Evolutionary conservation across 2,797 vertebrate genomes (phyloP).

Genomic region (Megalops cyprinoides): DNA sequence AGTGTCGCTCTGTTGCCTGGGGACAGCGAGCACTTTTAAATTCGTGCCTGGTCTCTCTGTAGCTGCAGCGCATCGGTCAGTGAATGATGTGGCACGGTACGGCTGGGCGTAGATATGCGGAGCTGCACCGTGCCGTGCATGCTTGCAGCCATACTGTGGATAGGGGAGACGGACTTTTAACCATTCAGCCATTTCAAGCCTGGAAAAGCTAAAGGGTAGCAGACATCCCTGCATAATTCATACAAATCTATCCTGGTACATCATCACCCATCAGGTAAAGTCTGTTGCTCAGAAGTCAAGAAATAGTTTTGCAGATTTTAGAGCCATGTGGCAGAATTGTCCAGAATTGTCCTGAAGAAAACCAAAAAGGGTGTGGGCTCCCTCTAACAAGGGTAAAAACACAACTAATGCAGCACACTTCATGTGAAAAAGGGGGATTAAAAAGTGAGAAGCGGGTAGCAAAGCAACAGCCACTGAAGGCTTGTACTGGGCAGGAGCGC

Average conservation of each 20-base stretch:
- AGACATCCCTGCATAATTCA: background rate
- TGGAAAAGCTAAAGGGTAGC: background rate
- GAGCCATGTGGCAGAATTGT: no score
- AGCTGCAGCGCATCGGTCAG: constrained; percentile 39
- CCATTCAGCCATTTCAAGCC: background rate
- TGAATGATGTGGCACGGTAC: constrained; percentile 59
- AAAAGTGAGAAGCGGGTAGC: background rate
- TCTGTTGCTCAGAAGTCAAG: background rate
- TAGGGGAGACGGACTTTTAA: no score
- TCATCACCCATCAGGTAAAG: background rate
- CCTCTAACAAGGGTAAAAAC: no score
- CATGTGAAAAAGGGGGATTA: no score
- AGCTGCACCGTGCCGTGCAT: constrained; percentile 40
- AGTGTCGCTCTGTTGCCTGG: constrained; percentile 57
- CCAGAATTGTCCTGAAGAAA: no score
- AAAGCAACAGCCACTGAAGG: background rate
- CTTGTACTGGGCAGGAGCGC: background rate
- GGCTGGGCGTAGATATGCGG: constrained; percentile 46
- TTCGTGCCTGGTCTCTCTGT: constrained; percentile 65
- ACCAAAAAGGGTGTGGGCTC: no score
- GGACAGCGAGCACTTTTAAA: constrained; percentile 66
- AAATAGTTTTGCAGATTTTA: background rate
- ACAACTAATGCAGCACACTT: no score
- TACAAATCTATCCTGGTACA: background rate
- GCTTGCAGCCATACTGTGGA: background rate